Evolutionary conservation across 2,797 vertebrate species (phyloP).

Genomic region (Muraenolepis orangiensis): DNA sequence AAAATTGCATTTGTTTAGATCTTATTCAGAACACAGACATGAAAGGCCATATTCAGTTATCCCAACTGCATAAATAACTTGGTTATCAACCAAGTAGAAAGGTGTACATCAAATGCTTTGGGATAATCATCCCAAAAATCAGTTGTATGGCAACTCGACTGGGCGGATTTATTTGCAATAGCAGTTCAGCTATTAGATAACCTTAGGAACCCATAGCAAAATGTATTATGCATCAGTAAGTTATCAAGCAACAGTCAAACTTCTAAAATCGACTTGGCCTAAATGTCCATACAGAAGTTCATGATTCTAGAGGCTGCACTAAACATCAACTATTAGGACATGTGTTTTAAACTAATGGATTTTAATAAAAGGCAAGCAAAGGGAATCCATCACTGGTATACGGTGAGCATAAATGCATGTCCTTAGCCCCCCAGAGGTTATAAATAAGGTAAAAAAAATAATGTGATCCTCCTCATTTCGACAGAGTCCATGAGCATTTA

Average conservation of each 20-base stretch:
- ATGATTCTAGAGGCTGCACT: slow-evolving; percentile 40
- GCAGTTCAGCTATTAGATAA: slow-evolving; percentile 49
- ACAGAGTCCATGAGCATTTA: slow-evolving; percentile 39
- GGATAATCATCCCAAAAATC: not conserved
- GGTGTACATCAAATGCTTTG: not conserved
- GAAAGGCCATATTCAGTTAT: not conserved
- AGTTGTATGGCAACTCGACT: slow-evolving; percentile 1
- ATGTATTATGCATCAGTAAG: not conserved
- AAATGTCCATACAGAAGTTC: slow-evolving; percentile 42
- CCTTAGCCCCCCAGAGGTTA: slow-evolving; percentile 45
- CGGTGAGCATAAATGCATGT: slow-evolving; percentile 54
- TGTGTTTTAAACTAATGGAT: slow-evolving; percentile 27
- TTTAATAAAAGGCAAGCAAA: slow-evolving; percentile 55
- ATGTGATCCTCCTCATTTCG: slow-evolving; percentile 17
- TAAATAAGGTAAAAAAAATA: slow-evolving; percentile 56
- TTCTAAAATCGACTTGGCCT: slow-evolving; percentile 12
- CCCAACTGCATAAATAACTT: not conserved
- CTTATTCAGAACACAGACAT: not conserved
- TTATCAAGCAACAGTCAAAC: not conserved
- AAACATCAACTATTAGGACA: slow-evolving; percentile 34
- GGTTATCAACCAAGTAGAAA: not conserved
- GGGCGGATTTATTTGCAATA: not conserved
- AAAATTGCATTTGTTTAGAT: not conserved
- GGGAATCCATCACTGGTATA: slow-evolving; percentile 42
- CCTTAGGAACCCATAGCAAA: slow-evolving; percentile 62